phyloP scores from a whole-genome alignment of 2,797 vertebrate species.

The Sphenopsis melanotis region DNA sequence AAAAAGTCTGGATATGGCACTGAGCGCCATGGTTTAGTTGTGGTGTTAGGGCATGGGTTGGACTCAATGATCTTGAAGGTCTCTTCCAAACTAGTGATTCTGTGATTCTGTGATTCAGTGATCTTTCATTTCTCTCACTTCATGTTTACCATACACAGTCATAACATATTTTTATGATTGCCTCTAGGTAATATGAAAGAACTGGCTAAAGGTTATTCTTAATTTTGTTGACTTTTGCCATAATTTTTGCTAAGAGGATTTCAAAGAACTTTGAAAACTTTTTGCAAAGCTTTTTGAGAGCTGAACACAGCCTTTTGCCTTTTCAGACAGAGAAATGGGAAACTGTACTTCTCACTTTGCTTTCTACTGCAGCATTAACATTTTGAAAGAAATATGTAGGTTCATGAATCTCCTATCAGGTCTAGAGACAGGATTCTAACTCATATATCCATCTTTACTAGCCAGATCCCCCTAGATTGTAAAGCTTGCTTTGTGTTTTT shows the following conservation, averaged over 20 bases:
- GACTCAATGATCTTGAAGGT: background rate
- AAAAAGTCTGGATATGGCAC: background rate
- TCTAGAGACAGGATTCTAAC: background rate
- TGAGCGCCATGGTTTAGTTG: fast-evolving
- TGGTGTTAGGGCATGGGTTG: background rate
- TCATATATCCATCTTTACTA: background rate
- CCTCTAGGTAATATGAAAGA: background rate
- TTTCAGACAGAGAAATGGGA: background rate
- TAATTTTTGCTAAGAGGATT: background rate
- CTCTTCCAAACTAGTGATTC: background rate
- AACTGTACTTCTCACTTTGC: background rate
- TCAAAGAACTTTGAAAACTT: background rate
- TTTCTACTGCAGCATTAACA: background rate
- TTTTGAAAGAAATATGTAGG: background rate
- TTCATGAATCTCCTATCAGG: background rate
- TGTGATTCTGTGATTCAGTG: background rate
- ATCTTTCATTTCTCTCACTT: background rate
- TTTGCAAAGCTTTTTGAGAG: background rate
- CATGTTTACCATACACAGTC: background rate
- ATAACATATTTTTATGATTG: background rate
- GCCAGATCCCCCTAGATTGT: fast-evolving
- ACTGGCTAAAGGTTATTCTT: background rate
- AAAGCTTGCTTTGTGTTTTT: background rate
- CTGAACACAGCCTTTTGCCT: background rate
- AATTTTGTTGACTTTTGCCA: background rate